A percentile compares a stretch with the other conserved stretches of the same genome.
phyloP scores from a whole-genome alignment of 1,140 invertebrate genomes.

The Cardiocondyla obscurior region DNA sequence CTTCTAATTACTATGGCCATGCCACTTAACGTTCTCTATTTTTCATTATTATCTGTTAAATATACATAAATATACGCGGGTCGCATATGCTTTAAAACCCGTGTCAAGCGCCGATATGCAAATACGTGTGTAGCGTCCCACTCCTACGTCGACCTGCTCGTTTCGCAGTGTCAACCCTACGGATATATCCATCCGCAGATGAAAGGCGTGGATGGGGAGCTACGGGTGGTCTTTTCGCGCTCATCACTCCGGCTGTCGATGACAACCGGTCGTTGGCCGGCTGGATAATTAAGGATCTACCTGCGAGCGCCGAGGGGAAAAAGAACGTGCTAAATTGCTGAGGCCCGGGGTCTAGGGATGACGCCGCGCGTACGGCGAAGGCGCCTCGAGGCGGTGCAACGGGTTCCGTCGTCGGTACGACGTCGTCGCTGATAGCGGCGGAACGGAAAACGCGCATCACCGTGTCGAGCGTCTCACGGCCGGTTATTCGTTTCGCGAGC shows the following conservation, averaged over 20 bases:
- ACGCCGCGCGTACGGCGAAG: constrained; percentile 10
- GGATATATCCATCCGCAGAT: constrained; percentile 9
- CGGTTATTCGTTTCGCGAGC: constrained; percentile 32
- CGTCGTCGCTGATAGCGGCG: neutral
- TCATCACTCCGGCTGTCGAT: constrained; percentile 63
- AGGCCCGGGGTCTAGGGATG: constrained; percentile 29
- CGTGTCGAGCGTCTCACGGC: neutral
- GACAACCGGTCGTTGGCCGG: constrained; percentile 68
- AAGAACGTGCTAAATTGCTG: constrained; percentile 42
- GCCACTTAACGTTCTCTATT: neutral
- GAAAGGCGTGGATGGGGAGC: constrained; percentile 16
- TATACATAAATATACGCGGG: neutral
- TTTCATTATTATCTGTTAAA: constrained; percentile 25
- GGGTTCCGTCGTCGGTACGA: neutral
- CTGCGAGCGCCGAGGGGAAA: constrained; percentile 14
- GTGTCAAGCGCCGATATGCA: neutral
- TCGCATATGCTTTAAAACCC: neutral
- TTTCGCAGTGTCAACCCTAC: constrained; percentile 33
- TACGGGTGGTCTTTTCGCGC: constrained; percentile 63
- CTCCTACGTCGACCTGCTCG: neutral
- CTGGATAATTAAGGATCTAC: constrained; percentile 61
- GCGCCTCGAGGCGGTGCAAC: constrained; percentile 3
- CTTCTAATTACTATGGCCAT: neutral
- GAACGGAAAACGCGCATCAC: constrained; percentile 5
- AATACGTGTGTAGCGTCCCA: neutral